Evolutionary conservation across 2,797 vertebrate species (phyloP).

Genomic region (Hylomyscus alleni): DNA sequence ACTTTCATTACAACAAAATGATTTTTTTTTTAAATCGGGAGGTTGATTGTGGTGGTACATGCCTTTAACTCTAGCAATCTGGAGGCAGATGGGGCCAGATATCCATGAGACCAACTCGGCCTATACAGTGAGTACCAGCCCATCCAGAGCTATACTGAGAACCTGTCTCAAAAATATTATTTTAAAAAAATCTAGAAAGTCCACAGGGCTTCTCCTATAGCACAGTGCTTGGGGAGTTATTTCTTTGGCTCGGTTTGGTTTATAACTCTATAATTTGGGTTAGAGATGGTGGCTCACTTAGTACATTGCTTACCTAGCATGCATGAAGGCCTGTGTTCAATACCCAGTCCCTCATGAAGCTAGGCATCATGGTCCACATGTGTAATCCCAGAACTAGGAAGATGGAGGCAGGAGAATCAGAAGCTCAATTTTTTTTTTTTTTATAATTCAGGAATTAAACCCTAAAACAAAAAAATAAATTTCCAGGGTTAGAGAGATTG

Average conservation of each 20-base stretch:
- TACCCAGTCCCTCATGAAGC: neutral
- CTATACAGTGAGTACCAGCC: neutral
- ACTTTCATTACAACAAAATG: neutral
- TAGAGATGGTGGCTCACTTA: neutral
- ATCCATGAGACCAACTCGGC: neutral
- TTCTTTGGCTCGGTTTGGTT: neutral
- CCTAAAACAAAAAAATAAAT: neutral
- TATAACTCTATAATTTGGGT: neutral
- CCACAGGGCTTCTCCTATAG: neutral
- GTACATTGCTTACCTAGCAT: neutral
- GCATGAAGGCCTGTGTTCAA: neutral
- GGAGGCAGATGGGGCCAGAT: neutral
- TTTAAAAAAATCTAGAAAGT: neutral
- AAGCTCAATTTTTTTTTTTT: neutral
- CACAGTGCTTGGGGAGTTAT: neutral
- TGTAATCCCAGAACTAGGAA: neutral
- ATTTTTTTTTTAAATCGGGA: neutral
- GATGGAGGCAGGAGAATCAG: no score
- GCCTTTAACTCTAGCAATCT: neutral
- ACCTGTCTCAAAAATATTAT: neutral
- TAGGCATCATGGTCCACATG: neutral
- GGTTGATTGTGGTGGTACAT: neutral
- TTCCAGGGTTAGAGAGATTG: neutral
- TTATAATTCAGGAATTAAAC: slow-evolving; percentile 14
- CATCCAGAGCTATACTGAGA: neutral